Conservation (phyloP, 2,113 vertebrate genomes). For the Hippocampus mohnikei region DNA sequence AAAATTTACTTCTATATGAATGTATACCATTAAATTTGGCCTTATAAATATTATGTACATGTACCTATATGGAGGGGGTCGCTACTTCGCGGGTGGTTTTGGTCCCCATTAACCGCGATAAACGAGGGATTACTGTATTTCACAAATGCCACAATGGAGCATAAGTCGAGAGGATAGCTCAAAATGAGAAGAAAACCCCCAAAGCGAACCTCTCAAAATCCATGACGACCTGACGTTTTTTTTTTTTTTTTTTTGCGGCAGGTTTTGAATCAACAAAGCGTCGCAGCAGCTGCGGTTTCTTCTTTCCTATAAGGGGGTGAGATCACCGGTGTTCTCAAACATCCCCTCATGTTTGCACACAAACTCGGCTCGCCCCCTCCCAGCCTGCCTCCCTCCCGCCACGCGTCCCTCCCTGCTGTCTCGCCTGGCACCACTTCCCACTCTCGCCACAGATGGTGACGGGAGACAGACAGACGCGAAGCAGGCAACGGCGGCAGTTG, state of each 20-base stretch:
- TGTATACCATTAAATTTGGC: too few relatives aligned
- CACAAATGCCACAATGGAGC: background rate
- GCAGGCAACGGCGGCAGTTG: conserved; percentile 18
- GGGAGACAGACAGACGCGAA: conserved; percentile 25
- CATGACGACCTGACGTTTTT: background rate
- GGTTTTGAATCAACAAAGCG: background rate
- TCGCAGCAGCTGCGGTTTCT: background rate
- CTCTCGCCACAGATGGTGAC: conserved; percentile 47
- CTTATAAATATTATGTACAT: too few relatives aligned
- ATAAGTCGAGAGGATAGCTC: background rate
- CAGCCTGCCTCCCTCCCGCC: background rate
- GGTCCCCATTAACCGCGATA: too few relatives aligned
- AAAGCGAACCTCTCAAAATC: background rate
- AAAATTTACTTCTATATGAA: too few relatives aligned
- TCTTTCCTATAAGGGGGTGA: background rate
- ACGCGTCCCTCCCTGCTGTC: conserved; percentile 34
- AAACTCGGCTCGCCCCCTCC: conserved; percentile 16
- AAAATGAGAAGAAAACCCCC: background rate
- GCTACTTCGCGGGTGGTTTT: too few relatives aligned
- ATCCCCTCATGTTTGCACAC: conserved; percentile 17
- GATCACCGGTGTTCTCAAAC: conserved; percentile 13
- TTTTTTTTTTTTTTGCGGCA: too few relatives aligned
- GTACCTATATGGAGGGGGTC: too few relatives aligned
- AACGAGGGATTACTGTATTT: too few relatives aligned
- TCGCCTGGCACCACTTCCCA: conserved; percentile 39